These are phyloP conservation scores for Radopholus similis DNA, from an alignment of 1,140 invertebrate genomes.

Conservation along the genomic window DNA sequence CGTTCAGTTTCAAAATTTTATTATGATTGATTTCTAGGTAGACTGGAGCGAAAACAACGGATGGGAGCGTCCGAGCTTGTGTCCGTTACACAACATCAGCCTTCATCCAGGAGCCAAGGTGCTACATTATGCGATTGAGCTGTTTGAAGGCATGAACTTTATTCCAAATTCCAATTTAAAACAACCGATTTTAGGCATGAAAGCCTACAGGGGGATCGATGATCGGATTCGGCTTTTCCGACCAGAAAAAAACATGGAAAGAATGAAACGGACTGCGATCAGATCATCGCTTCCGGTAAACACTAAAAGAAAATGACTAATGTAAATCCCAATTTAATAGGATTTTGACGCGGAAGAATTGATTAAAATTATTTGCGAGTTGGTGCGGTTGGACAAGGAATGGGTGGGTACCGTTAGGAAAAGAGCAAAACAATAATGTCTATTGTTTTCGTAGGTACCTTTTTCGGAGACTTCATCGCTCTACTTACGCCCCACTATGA, in stretches of 20 bases:
- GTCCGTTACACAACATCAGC: conserved; percentile 78
- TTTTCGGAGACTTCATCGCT: conserved; percentile 76
- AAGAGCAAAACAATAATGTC: too few relatives aligned
- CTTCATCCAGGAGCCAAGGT: conserved; percentile 88
- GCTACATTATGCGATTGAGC: conserved; percentile 66
- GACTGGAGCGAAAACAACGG: conserved; percentile 73
- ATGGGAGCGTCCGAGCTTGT: conserved; percentile 83
- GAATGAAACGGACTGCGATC: conserved; percentile 80
- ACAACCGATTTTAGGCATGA: too few relatives aligned
- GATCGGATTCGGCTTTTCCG: conserved; percentile 87
- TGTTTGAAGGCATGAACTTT: conserved; percentile 98
- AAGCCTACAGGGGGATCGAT: conserved; percentile 89
- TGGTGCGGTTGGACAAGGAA: conserved; percentile 86
- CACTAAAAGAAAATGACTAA: background rate
- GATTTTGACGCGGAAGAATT: conserved; percentile 83
- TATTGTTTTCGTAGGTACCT: too few relatives aligned
- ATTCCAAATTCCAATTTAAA: too few relatives aligned
- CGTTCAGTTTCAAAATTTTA: too few relatives aligned
- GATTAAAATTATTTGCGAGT: conserved; percentile 77
- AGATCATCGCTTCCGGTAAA: conserved; percentile 75
- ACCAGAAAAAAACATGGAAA: conserved; percentile 86
- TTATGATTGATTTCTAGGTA: too few relatives aligned
- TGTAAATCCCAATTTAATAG: conserved; percentile 52
- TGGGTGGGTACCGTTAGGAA: too few relatives aligned
- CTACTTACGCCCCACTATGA: conserved; percentile 91